These are phyloP conservation scores for Ceratitis capitata DNA, from an alignment of 1,140 invertebrate species.

Conservation along the genomic window DNA sequence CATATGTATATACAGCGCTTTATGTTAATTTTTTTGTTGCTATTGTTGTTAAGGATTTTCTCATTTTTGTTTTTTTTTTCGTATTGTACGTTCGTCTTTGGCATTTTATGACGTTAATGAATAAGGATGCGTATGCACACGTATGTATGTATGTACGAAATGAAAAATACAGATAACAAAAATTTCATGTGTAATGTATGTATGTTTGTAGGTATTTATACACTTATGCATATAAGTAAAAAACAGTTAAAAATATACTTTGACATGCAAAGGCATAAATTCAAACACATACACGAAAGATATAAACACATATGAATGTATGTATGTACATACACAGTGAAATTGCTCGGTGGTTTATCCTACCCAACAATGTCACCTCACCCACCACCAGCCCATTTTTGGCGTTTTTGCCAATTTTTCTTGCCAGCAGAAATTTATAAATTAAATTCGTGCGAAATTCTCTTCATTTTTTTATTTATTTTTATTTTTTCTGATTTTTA, in stretches of 20 bases:
- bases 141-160: neutral
- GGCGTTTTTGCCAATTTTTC: neutral
- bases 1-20: neutral
- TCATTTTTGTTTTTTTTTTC: neutral
- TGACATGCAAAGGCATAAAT: neutral
- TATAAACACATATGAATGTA: neutral
- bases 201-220: no score
- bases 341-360: no score
- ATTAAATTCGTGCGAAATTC: constrained; percentile 20
- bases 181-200: neutral
- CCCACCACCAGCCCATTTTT: neutral
- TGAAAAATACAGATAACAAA: neutral
- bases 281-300: neutral
- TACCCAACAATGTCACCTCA: no score
- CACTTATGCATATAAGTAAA: neutral
- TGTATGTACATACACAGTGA: neutral
- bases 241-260: neutral
- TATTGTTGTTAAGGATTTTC: constrained; percentile 9
- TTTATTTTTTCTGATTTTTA: no score
- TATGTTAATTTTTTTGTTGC: neutral
- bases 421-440: neutral
- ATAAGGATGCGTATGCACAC: neutral
- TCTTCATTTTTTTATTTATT: neutral
- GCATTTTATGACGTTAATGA: constrained; percentile 27
- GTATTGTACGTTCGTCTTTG: constrained; percentile 5